Percentiles rank a stretch among this genome's conserved stretches.
Conservation (phyloP, 2,797 vertebrate genomes). For the Psittacula derbiana region DNA sequence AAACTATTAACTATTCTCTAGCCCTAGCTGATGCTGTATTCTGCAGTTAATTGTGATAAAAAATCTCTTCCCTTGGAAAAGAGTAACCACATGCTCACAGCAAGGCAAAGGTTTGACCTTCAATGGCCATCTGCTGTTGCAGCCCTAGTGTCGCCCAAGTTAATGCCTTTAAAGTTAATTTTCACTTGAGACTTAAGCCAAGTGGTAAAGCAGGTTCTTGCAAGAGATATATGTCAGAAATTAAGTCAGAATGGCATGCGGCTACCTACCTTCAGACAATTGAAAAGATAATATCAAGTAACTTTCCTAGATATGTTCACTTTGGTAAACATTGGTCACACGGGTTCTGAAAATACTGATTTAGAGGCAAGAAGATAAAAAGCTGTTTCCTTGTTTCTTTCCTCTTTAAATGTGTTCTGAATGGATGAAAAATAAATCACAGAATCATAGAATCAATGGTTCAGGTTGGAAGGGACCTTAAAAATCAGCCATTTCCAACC, state of each 20-base stretch:
- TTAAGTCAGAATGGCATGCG: background rate
- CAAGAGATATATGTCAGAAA: background rate
- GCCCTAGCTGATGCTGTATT: background rate
- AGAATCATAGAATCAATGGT: background rate
- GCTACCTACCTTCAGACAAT: background rate
- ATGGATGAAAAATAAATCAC: background rate
- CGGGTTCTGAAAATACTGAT: background rate
- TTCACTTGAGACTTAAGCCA: background rate
- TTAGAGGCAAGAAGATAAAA: background rate
- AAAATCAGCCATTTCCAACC: background rate
- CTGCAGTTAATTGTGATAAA: background rate
- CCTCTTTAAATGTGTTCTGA: background rate
- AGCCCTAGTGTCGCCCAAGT: background rate
- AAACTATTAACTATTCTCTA: slow-evolving; percentile 18
- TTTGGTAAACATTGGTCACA: background rate
- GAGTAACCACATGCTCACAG: background rate
- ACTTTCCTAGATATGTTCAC: background rate
- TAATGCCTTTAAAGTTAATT: background rate
- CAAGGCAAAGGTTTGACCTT: background rate
- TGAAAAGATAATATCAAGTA: background rate
- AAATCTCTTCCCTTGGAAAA: background rate
- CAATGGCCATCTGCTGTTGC: background rate
- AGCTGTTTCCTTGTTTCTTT: background rate
- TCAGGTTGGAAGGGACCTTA: background rate
- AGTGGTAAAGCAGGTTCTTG: background rate